Percentiles rank a stretch among this genome's conserved stretches.
Evolutionary conservation across 2,888 invertebrate genomes (phyloP).

Genomic region (Hydroisotoma schaefferi): DNA sequence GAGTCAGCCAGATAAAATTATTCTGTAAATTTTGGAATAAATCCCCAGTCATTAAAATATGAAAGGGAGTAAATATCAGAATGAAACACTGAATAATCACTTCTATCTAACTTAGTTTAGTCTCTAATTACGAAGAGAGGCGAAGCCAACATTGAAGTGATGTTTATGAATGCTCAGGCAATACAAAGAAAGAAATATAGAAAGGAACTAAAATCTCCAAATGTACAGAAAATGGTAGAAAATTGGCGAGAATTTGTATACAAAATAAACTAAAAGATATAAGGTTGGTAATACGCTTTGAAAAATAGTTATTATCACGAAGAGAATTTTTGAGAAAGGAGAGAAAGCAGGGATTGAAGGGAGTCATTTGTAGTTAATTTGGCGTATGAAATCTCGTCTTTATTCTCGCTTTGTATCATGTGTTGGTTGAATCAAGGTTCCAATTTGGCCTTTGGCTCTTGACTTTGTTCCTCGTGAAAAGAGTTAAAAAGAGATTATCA

Average conservation of each 20-base stretch:
- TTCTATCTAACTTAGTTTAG: too few species aligned
- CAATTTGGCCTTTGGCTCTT: slow-evolving; percentile 44
- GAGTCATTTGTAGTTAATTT: slow-evolving; percentile 46
- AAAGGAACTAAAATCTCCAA: too few species aligned
- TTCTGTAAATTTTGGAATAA: too few species aligned
- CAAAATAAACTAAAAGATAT: not conserved
- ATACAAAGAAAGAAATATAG: too few species aligned
- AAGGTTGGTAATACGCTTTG: not conserved
- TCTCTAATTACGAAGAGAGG: too few species aligned
- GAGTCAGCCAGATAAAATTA: too few species aligned
- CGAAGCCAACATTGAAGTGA: too few species aligned
- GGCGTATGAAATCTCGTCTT: slow-evolving; percentile 42
- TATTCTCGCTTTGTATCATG: slow-evolving; percentile 38
- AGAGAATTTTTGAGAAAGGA: not conserved
- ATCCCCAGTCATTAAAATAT: too few species aligned
- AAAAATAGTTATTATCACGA: not conserved
- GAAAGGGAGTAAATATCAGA: too few species aligned
- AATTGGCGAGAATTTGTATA: not conserved
- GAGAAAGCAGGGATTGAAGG: slow-evolving; percentile 5
- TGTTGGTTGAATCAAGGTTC: slow-evolving; percentile 26
- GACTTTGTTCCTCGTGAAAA: slow-evolving; percentile 31
- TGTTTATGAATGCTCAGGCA: too few species aligned
- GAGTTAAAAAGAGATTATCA: slow-evolving; percentile 35
- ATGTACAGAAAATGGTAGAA: not conserved
- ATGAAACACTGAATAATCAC: too few species aligned